Evolutionary conservation across 2,888 invertebrate species (phyloP).

Genomic region (Graphium colonna): DNA sequence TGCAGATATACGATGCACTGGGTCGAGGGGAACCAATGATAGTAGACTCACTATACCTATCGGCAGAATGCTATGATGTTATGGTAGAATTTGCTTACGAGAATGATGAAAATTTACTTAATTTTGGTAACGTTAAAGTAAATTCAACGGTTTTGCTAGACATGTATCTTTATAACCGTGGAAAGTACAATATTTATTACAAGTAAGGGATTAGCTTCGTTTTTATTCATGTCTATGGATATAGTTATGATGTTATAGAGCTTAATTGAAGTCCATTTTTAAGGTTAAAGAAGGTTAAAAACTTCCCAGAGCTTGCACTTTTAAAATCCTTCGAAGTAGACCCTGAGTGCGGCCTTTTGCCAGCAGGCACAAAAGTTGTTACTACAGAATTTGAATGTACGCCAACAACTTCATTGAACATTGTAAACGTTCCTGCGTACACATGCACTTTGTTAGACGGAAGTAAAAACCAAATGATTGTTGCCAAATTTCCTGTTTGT

Average conservation of each 20-base stretch:
- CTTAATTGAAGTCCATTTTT: too few species aligned
- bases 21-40: conserved; percentile 68
- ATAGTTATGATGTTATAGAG: too few species aligned
- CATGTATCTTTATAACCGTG: conserved; percentile 78
- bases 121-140: conserved; percentile 81
- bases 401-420: conserved; percentile 63
- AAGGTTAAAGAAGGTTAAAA: conserved; percentile 68
- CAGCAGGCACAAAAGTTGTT: conserved; percentile 46
- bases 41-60: conserved; percentile 59
- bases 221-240: too few species aligned
- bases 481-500: conserved; percentile 69
- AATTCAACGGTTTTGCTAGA: conserved; percentile 61
- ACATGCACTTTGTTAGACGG: conserved; percentile 67
- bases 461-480: conserved; percentile 65
- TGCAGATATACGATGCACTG: conserved; percentile 65
- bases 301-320: conserved; percentile 65
- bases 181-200: conserved; percentile 78
- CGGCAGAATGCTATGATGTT: conserved; percentile 82
- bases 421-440: conserved; percentile 62
- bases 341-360: conserved; percentile 58
- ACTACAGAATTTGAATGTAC: conserved; percentile 62
- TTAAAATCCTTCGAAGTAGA: conserved; percentile 54
- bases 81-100: conserved; percentile 74
- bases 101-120: conserved; percentile 63
- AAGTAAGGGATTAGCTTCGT: conserved; percentile 59